Conservation (phyloP, 2,113 vertebrate genomes). For the Oryzias curvinotus region DNA sequence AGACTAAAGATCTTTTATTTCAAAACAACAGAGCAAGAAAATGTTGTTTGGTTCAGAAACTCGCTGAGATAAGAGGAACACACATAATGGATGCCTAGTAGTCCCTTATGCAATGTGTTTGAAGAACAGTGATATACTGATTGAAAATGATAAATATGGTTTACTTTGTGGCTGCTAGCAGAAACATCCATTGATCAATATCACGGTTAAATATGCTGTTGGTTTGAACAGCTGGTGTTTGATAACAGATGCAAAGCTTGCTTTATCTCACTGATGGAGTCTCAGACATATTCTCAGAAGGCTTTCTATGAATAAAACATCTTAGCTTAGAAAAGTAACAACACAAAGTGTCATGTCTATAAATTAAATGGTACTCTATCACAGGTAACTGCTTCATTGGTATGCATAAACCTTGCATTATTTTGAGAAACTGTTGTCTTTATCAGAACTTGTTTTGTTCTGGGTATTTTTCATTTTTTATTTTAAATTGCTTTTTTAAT, state of each 20-base stretch:
- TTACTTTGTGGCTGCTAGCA: background rate
- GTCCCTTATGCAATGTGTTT: background rate
- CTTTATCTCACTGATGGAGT: slow-evolving; percentile 2
- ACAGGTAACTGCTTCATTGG: background rate
- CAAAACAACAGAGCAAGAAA: no score
- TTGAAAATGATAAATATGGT: slow-evolving; percentile 4
- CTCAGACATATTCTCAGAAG: no score
- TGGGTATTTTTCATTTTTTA: background rate
- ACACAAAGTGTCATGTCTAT: no score
- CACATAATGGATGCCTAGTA: no score
- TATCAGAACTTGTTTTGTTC: background rate
- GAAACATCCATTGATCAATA: slow-evolving; percentile 7
- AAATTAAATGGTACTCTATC: no score
- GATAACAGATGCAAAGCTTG: background rate
- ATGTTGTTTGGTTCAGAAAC: no score
- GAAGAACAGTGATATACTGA: background rate
- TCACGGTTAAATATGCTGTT: slow-evolving; percentile 1
- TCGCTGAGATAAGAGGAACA: no score
- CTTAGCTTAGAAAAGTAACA: no score
- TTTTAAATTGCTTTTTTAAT: no score
- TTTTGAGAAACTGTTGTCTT: slow-evolving; percentile 3
- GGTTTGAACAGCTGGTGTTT: slow-evolving; percentile 6
- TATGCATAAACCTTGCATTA: background rate
- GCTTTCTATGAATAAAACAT: no score
- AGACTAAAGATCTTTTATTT: no score